phyloP scores from a whole-genome alignment of 2,888 invertebrate species.

The Lasius platythorax region DNA sequence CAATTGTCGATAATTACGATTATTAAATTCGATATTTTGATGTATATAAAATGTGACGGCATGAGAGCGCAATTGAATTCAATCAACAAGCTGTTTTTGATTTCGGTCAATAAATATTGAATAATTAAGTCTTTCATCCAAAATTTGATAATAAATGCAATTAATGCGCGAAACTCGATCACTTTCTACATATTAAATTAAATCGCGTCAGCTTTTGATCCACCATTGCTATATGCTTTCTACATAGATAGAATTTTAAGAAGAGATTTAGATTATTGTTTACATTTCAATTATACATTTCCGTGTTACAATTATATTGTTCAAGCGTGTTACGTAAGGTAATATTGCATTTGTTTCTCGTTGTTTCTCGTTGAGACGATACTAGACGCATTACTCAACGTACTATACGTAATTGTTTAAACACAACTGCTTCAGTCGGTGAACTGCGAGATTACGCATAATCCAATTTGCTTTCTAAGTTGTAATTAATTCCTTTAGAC shows the following conservation, averaged over 20 bases:
- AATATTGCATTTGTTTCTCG: slow-evolving; percentile 21
- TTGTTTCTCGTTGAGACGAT: not conserved
- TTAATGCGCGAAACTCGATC: not conserved
- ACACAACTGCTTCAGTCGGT: slow-evolving; percentile 30
- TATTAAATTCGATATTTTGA: slow-evolving; percentile 20
- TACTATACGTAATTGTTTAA: slow-evolving; percentile 34
- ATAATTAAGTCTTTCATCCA: not conserved
- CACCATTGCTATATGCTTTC: not conserved
- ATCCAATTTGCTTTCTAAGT: slow-evolving; percentile 37
- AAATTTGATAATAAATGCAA: not conserved
- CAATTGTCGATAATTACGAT: slow-evolving; percentile 18
- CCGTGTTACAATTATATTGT: not conserved
- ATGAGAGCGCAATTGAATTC: slow-evolving; percentile 13
- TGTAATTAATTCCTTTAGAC: slow-evolving; percentile 53
- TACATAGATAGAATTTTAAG: not conserved
- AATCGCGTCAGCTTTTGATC: not conserved
- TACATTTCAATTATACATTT: slow-evolving; percentile 3
- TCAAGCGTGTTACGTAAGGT: not conserved
- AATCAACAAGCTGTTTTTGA: not conserved
- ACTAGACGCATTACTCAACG: slow-evolving; percentile 11
- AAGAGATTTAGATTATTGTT: not conserved
- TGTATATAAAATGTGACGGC: not conserved
- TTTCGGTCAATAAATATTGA: not conserved
- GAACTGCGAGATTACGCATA: slow-evolving; percentile 33
- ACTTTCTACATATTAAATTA: not conserved